Percentiles rank a stretch among this genome's conserved stretches.
phyloP scores from a whole-genome alignment of 1,140 invertebrate genomes.

The Teleopsis dalmanni region DNA sequence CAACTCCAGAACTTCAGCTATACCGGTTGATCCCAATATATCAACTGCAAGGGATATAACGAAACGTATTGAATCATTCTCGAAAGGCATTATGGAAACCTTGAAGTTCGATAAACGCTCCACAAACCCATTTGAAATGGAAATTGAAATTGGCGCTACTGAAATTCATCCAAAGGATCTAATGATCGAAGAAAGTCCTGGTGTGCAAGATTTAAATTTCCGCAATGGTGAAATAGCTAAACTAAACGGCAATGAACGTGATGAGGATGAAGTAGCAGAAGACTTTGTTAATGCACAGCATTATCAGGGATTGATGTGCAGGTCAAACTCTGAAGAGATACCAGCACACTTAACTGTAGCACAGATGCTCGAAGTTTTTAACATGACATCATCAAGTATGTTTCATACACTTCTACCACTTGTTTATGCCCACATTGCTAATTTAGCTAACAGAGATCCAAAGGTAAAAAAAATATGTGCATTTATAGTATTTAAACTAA shows the following conservation, averaged over 20 bases:
- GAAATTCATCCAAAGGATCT: constrained; percentile 29
- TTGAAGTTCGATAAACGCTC: constrained; percentile 43
- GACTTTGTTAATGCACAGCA: constrained; percentile 16
- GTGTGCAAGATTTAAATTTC: constrained; percentile 25
- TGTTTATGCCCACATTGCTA: constrained; percentile 71
- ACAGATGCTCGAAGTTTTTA: constrained; percentile 38
- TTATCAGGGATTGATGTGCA: constrained; percentile 9
- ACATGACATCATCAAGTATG: constrained; percentile 45
- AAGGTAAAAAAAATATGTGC: constrained; percentile 51
- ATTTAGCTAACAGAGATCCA: constrained; percentile 71
- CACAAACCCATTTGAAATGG: constrained; percentile 42
- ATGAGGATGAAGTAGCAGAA: constrained; percentile 28
- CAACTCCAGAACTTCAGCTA: constrained; percentile 32
- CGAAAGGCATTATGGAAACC: constrained; percentile 42
- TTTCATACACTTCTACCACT: constrained; percentile 70
- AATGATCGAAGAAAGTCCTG: constrained; percentile 31
- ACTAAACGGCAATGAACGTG: constrained; percentile 40
- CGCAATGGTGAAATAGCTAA: constrained; percentile 33
- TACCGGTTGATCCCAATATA: constrained; percentile 28
- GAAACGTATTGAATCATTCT: constrained; percentile 42
- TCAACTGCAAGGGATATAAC: constrained; percentile 36
- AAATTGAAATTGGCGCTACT: constrained; percentile 42
- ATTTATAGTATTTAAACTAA: background rate
- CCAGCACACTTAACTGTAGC: constrained; percentile 17
- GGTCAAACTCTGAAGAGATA: constrained; percentile 35